Evolutionary conservation across 2,797 vertebrate genomes (phyloP).

Genomic region (Propithecus deckenii): DNA sequence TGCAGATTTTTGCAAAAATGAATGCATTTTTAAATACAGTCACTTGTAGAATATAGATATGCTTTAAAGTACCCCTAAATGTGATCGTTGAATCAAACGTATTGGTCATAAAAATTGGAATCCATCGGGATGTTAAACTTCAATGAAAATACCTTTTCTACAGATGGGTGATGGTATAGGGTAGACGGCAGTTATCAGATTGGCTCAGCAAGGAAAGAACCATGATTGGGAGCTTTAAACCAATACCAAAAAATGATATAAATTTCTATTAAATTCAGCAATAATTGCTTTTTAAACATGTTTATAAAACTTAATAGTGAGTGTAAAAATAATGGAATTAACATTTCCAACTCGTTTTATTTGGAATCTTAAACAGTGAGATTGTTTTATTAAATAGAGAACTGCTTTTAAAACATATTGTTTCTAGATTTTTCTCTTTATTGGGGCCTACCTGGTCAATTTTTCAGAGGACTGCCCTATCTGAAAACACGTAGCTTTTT

Average conservation of each 20-base stretch:
- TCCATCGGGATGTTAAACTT: background rate
- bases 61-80: background rate
- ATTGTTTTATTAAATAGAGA: background rate
- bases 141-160: background rate
- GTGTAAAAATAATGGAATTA: constrained; percentile 14
- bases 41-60: background rate
- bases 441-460: background rate
- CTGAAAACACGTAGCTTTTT: background rate
- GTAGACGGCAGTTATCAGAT: background rate
- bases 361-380: background rate
- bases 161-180: background rate
- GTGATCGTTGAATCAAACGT: background rate
- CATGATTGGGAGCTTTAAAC: background rate
- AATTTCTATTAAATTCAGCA: background rate
- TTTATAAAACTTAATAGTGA: background rate
- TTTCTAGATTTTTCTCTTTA: background rate
- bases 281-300: constrained; percentile 20
- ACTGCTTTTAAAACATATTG: background rate
- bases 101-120: background rate
- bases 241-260: background rate
- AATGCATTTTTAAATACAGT: background rate
- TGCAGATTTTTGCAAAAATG: background rate
- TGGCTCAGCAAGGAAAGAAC: background rate
- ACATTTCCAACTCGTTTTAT: background rate
- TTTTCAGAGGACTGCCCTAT: background rate